Evolutionary conservation across 2,797 vertebrate genomes (phyloP).

Genomic region (Sebastes jordani): DNA sequence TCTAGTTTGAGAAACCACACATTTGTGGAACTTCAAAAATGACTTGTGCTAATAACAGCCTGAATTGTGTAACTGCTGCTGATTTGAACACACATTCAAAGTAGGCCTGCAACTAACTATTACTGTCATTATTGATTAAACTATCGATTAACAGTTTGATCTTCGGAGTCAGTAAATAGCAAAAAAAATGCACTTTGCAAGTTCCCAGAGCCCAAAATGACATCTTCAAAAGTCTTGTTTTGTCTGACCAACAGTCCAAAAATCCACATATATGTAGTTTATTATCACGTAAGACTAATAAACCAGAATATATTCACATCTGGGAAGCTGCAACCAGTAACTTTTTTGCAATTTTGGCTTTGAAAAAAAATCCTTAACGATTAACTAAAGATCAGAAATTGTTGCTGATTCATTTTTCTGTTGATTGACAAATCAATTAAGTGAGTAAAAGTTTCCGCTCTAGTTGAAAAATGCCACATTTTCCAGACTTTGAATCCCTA

Average conservation of each 20-base stretch:
- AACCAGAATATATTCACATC: background rate
- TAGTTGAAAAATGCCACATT: background rate
- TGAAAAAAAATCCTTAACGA: background rate
- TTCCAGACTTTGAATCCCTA: slow-evolving; percentile 18
- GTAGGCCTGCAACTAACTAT: background rate
- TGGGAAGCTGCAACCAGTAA: background rate
- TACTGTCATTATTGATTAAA: background rate
- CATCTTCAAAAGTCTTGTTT: background rate
- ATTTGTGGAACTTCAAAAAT: slow-evolving; percentile 27
- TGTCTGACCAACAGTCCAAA: background rate
- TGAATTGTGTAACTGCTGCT: background rate
- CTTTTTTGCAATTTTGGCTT: background rate
- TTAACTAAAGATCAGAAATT: background rate
- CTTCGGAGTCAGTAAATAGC: background rate
- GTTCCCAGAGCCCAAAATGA: background rate
- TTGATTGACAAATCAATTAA: background rate
- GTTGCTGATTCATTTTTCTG: background rate
- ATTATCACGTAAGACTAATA: background rate
- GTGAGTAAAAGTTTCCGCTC: background rate
- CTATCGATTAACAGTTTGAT: background rate
- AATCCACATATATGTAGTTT: background rate
- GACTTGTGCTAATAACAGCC: background rate
- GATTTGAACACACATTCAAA: slow-evolving; percentile 11
- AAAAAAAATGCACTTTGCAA: background rate
- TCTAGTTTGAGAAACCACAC: background rate